Percentiles rank a stretch among this genome's conserved stretches.
Conservation (phyloP, 2,797 vertebrate species). For the Sylvia borin region DNA sequence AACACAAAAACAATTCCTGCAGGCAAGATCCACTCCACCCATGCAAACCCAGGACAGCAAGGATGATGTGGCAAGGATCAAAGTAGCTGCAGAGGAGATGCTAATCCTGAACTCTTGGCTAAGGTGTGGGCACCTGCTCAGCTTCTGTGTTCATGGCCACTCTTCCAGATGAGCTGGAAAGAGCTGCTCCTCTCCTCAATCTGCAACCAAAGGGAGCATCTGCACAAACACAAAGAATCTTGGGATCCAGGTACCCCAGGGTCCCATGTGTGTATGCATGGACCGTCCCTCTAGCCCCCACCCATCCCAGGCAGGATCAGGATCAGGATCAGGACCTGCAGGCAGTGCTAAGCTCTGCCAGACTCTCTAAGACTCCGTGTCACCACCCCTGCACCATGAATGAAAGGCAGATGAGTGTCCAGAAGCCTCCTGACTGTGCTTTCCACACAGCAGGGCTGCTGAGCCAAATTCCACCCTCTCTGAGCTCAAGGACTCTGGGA, state of each 20-base stretch:
- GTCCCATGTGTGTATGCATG: background rate
- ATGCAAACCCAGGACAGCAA: background rate
- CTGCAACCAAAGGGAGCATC: background rate
- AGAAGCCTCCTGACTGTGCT: background rate
- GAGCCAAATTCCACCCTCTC: background rate
- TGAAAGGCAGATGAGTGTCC: rapidly evolving
- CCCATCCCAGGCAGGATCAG: background rate
- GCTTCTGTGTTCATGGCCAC: background rate
- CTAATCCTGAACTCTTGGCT: background rate
- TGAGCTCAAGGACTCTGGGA: background rate
- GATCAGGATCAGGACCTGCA: background rate
- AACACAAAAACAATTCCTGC: conserved; percentile 18
- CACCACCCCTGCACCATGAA: background rate
- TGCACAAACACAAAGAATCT: background rate
- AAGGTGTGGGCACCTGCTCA: background rate
- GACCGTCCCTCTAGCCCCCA: background rate
- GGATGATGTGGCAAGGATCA: background rate
- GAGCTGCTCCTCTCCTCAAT: background rate
- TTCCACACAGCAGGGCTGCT: background rate
- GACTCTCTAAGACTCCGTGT: background rate
- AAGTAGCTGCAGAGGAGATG: background rate
- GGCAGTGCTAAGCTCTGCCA: background rate
- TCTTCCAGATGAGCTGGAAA: background rate
- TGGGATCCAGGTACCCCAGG: background rate
- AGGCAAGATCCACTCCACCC: background rate